Base-by-base conservation (phyloP, 2,113 vertebrate species). In the Cebus imitator region DNA sequence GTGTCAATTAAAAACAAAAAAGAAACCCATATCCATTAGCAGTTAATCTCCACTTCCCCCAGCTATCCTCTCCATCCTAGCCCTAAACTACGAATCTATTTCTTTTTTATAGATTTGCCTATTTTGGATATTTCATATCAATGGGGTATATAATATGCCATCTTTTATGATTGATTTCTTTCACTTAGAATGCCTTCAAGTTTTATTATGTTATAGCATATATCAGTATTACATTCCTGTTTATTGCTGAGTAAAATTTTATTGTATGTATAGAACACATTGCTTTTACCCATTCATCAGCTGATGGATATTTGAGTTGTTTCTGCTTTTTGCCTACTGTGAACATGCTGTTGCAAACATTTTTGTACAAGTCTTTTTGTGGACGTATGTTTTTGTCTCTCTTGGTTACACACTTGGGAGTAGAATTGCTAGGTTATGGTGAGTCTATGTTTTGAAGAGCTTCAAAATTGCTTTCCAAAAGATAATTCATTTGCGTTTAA, bases 1-100 rank as follows among this genome's bases (percentile, higher is more conserved):
- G 64, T 17, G 16, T 68, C 32, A 68, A 35, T 68, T 68, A 68
- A 16, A 68, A 68, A 68, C 16, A 35, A 16, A 16, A 35, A 87
- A 45, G 17, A 66, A 85, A 73, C n/a, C 6, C 12, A 45, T 32
- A 30, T 68, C 4, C 18, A 37, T 68, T 45, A 45, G 1, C 11
- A 78, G 23, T 30, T 32, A 40, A 9, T 32, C 20, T 12, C 10
- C 4, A 12, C 8, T 14, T 23, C 11, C 57, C 40, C 61, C 61
- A 64, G 2, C 9, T 40, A 2, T 45, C 5, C 3, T n/a, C 35
- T 12, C 6, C 6, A 30, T 6, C 45, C 23, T n/a, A 23, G n/a
- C 66, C 66, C 66, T 6, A 20, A 90, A 32, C 16, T 13, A 48
- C 2, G 0, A 43, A 20, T 86, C 23, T 25, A 50, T 20, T 57